Evolutionary conservation across 2,797 vertebrate genomes (phyloP).

Genomic region (Odontamblyopus rebecca): DNA sequence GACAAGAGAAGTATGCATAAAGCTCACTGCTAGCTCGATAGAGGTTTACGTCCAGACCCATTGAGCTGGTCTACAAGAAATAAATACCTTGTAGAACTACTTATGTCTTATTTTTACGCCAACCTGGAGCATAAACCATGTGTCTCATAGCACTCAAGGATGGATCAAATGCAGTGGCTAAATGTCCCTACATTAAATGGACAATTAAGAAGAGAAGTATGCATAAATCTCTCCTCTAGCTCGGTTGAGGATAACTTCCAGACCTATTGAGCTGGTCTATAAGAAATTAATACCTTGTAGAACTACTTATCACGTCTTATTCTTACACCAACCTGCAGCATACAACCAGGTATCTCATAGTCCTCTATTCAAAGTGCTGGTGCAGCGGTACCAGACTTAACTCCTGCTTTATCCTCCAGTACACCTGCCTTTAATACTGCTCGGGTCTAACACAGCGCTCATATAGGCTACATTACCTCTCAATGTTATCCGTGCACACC

Average conservation of each 20-base stretch:
- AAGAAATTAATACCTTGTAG: constrained; percentile 11
- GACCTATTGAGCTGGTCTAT: not conserved
- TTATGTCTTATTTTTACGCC: too few species aligned
- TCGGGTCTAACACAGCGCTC: constrained; percentile 49
- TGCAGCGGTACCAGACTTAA: constrained; percentile 19
- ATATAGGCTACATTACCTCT: constrained; percentile 54
- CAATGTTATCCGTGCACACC: constrained; percentile 65
- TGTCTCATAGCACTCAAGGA: too few species aligned
- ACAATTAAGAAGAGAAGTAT: not conserved
- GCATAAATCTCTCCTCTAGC: not conserved
- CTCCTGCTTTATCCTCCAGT: constrained; percentile 40
- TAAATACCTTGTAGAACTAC: not conserved
- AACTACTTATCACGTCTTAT: constrained; percentile 5
- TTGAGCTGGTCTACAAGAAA: not conserved
- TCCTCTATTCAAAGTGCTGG: constrained; percentile 5
- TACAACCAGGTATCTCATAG: not conserved
- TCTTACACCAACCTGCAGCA: not conserved
- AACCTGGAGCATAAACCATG: too few species aligned
- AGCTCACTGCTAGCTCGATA: not conserved
- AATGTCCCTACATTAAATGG: not conserved
- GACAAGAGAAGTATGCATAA: not conserved
- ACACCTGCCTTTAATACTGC: constrained; percentile 66
- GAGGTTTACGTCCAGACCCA: not conserved
- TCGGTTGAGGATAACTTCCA: constrained; percentile 1
- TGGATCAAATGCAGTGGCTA: too few species aligned